Evolutionary conservation across 2,113 vertebrate genomes (phyloP).

Genomic region (Gracilinanus agilis): DNA sequence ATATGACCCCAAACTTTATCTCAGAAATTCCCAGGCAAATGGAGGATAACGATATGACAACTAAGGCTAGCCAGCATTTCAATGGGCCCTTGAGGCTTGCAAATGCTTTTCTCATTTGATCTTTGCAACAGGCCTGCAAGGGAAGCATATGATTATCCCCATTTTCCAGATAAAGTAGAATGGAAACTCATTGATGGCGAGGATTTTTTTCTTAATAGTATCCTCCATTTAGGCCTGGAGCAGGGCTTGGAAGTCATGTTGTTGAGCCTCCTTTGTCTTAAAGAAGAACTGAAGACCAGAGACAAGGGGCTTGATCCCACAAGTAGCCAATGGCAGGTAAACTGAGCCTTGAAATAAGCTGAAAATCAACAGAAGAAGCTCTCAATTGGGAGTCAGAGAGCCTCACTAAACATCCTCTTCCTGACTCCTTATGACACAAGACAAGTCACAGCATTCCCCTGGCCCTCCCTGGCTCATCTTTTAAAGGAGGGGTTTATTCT

Average conservation of each 20-base stretch:
- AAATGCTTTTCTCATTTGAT: not conserved
- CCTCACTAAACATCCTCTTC: no score
- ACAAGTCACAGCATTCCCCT: no score
- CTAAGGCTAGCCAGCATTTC: not conserved
- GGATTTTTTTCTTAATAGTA: not conserved
- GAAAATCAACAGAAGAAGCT: not conserved
- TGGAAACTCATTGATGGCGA: not conserved
- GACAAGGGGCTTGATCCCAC: no score
- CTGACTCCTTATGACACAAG: no score
- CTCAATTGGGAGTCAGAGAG: not conserved
- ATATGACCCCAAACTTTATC: not conserved
- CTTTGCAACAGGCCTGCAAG: not conserved
- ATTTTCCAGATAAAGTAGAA: no score
- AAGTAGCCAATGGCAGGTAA: not conserved
- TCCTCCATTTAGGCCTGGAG: not conserved
- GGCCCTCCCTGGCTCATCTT: not conserved
- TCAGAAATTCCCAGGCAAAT: not conserved
- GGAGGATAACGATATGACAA: no score
- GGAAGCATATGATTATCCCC: not conserved
- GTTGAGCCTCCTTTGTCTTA: not conserved
- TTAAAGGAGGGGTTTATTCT: not conserved
- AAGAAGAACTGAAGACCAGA: not conserved
- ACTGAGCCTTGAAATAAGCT: not conserved
- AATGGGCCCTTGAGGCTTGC: not conserved
- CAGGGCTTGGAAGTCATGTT: not conserved